phyloP scores from a whole-genome alignment of 2,113 vertebrate species.

The Origma solitaria region DNA sequence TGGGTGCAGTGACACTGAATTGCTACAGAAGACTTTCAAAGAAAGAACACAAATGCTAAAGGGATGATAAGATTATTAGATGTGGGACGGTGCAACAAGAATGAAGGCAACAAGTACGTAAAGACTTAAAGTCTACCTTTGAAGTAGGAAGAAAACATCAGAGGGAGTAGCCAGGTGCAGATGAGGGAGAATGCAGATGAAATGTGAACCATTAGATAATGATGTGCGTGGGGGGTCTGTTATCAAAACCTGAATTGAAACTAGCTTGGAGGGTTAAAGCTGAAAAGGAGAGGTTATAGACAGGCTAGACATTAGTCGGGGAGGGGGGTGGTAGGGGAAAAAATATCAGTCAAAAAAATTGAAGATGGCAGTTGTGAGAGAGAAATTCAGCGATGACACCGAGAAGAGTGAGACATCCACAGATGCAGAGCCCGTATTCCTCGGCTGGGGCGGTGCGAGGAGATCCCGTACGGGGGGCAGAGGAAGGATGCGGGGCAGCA shows the following conservation, averaged over 20 bases:
- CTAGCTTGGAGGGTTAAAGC: neutral
- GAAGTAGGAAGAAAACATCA: neutral
- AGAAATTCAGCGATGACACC: neutral
- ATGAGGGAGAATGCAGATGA: neutral
- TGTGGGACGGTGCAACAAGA: neutral
- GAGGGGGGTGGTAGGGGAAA: accelerated
- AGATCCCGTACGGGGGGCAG: no score
- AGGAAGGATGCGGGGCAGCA: neutral
- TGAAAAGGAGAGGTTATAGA: neutral
- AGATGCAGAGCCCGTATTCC: neutral
- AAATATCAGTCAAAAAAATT: accelerated
- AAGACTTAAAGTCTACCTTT: neutral
- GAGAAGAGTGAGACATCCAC: neutral
- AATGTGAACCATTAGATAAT: neutral
- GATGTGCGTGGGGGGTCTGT: accelerated
- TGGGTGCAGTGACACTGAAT: neutral
- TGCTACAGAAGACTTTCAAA: neutral
- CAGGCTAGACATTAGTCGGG: neutral
- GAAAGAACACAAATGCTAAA: neutral
- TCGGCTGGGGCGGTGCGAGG: accelerated
- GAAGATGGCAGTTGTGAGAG: neutral
- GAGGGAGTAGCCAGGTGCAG: neutral
- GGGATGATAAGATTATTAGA: neutral
- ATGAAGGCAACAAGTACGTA: neutral
- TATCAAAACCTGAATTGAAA: neutral